These are phyloP conservation scores for Drosophila percnosoma DNA, from an alignment of 2,888 invertebrate species.

Conservation along the genomic window DNA sequence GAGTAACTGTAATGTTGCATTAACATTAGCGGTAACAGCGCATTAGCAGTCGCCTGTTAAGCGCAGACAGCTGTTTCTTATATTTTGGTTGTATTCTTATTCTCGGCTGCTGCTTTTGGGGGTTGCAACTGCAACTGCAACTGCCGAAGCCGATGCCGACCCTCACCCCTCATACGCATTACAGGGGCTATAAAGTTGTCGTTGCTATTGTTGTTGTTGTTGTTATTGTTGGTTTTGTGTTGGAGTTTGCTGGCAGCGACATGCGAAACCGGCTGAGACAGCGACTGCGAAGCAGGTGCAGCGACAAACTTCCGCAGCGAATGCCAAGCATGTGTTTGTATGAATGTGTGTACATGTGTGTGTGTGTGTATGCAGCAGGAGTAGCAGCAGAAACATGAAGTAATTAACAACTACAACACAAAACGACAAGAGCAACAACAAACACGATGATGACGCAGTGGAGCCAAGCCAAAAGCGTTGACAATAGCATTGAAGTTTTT, in stretches of 20 bases:
- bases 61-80: slow-evolving; percentile 37
- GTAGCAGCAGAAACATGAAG: slow-evolving; percentile 67
- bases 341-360: slow-evolving; percentile 21
- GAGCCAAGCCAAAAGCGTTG: slow-evolving; percentile 71
- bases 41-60: slow-evolving; percentile 28
- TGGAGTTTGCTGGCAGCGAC: slow-evolving; percentile 43
- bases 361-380: slow-evolving; percentile 51
- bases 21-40: slow-evolving; percentile 6
- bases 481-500: slow-evolving; percentile 72
- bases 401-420: slow-evolving; percentile 78
- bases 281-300: slow-evolving; percentile 71
- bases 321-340: slow-evolving; percentile 39
- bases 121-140: slow-evolving; percentile 53
- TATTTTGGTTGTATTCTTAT: slow-evolving; percentile 1
- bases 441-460: slow-evolving; percentile 60
- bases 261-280: slow-evolving; percentile 72
- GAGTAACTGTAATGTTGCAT: slow-evolving; percentile 18
- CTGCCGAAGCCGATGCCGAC: slow-evolving; percentile 1
- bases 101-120: slow-evolving; percentile 35
- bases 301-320: slow-evolving; percentile 74
- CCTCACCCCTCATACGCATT: slow-evolving; percentile 62
- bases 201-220: slow-evolving; percentile 46
- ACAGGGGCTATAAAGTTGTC: slow-evolving; percentile 72
- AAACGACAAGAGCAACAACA: slow-evolving; percentile 44
- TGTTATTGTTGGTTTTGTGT: slow-evolving; percentile 34